Base-by-base conservation (phyloP, 2,888 invertebrate genomes). In the Prenolepis imparis region DNA sequence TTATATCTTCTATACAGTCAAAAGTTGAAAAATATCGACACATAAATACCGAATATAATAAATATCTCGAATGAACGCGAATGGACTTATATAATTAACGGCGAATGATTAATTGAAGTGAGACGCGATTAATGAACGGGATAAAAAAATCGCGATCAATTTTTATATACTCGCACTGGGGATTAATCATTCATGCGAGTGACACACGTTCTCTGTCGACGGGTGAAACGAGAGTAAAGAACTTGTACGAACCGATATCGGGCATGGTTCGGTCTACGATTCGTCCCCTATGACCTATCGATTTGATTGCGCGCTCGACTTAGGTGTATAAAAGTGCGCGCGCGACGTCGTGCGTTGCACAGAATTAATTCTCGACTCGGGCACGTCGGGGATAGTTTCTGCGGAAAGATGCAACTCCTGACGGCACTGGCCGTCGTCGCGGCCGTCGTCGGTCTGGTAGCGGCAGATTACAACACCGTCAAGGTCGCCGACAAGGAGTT, bases 401-500 rank as follows among this genome's bases (percentile, higher is more conserved):
- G 48, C 52, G 44, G n/a, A 36, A 44, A 83, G 64, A 70, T 67
- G 80, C 87, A 72, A 78, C 91, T 92, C 91, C 77, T 88, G 85
- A 89, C 87, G 84, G 86, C 88, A 73, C 63, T 89, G 81, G 82
- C 86, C 61, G 72, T 92, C 39, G 39, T 91, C 83, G 90, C 86
- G 73, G 74, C 85, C 73, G 86, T 89, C 95, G 88, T 89, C 95
- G 88, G 87, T 83, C 73, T 91, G 15, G 86, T 87, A 21, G 83
- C 80, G 21, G 88, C 90, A 0, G 88, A 89, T 2, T 92, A 92
- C 70, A 87, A 86, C 21, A 90, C 85, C 3, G 85, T 88, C 4
- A 77, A 84, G 41, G 87, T 85, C 1, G 92, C 94, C 44, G 93
- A 93, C 86, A 90, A 93, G 72, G 92, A 92, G 0, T 94, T 90